phyloP scores from a whole-genome alignment of 2,797 vertebrate genomes.

The Acropternis orthonyx region DNA sequence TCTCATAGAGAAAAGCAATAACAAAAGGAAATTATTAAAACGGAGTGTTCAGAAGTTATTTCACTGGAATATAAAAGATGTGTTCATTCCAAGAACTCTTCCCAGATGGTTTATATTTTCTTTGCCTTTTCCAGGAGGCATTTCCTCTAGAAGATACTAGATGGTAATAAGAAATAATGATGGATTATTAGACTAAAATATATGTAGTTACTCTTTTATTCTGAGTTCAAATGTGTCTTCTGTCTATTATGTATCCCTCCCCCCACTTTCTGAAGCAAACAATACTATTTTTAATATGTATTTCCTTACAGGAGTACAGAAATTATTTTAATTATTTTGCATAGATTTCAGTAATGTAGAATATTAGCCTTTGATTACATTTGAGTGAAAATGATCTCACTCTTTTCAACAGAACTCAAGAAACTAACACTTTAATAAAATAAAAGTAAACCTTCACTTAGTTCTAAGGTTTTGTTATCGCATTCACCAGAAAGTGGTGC shows the following conservation, averaged over 20 bases:
- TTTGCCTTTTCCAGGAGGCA: neutral
- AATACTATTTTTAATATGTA: neutral
- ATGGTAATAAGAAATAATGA: neutral
- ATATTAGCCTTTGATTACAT: neutral
- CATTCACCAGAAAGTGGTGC: neutral
- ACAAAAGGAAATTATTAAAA: neutral
- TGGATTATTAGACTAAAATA: conserved; percentile 21
- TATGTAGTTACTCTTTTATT: neutral
- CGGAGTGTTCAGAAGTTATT: neutral
- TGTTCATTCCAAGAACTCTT: neutral
- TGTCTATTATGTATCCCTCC: neutral
- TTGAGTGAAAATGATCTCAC: neutral
- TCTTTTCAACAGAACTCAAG: neutral
- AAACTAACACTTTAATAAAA: neutral
- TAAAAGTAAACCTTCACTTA: neutral
- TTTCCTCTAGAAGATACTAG: neutral
- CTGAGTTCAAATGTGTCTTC: neutral
- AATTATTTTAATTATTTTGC: neutral
- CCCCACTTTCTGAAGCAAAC: neutral
- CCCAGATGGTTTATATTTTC: neutral
- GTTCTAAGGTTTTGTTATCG: neutral
- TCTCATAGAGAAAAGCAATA: neutral
- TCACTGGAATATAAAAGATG: neutral
- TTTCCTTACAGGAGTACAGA: neutral
- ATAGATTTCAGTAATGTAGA: neutral